phyloP scores from a whole-genome alignment of 2,888 invertebrate species.

The Rhagonycha lutea region DNA sequence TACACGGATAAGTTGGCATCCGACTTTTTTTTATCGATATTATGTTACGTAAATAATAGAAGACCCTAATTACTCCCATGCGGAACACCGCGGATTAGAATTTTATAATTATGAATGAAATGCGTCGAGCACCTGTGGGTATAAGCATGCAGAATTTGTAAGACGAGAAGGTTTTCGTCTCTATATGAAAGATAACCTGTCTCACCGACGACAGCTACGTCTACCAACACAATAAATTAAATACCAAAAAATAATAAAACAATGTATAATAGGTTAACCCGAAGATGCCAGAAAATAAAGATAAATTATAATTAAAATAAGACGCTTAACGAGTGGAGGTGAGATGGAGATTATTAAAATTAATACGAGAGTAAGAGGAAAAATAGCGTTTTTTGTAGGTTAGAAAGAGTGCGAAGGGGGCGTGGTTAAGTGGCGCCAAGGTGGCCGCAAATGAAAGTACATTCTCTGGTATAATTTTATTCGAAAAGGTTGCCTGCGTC shows the following conservation, averaged over 20 bases:
- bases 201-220: slow-evolving; percentile 17
- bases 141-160: not conserved
- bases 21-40: not conserved
- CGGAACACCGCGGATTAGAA: not conserved
- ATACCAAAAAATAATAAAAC: slow-evolving; percentile 34
- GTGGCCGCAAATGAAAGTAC: slow-evolving; percentile 39
- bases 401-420: slow-evolving; percentile 40
- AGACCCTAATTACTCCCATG: not conserved
- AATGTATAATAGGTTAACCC: slow-evolving; percentile 28
- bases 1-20: not conserved
- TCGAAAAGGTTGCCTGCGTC: slow-evolving; percentile 38
- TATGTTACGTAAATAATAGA: not conserved
- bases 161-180: slow-evolving; percentile 14
- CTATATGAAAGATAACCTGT: slow-evolving; percentile 20
- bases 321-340: slow-evolving; percentile 35
- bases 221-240: slow-evolving; percentile 27
- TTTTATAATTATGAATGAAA: not conserved
- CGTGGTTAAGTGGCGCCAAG: slow-evolving; percentile 49
- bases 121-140: not conserved
- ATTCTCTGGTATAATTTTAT: slow-evolving; percentile 41
- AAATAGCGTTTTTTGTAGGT: slow-evolving; percentile 27
- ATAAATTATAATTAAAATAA: slow-evolving; percentile 46
- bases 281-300: slow-evolving; percentile 40
- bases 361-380: slow-evolving; percentile 13
- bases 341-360: slow-evolving; percentile 23